phyloP scores from a whole-genome alignment of 1,140 invertebrate genomes.

The Portunus trituberculatus region DNA sequence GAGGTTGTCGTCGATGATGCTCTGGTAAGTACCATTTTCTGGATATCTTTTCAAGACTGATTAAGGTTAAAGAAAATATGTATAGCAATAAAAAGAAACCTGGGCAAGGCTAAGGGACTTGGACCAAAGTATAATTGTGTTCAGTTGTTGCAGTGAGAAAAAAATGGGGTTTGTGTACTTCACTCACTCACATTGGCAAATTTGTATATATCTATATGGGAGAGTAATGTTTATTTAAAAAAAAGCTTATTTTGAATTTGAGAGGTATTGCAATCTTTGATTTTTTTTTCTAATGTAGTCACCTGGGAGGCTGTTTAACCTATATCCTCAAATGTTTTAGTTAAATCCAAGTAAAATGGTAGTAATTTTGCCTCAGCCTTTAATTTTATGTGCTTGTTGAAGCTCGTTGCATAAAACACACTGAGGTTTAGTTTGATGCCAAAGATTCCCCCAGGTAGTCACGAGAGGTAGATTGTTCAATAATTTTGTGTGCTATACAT shows the following conservation, averaged over 20 bases:
- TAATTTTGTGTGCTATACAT: conserved; percentile 52
- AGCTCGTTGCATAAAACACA: not conserved
- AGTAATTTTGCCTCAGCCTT: not conserved
- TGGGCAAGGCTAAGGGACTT: conserved; percentile 2
- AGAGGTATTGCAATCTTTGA: not conserved
- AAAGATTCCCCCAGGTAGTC: not conserved
- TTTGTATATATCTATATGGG: not conserved
- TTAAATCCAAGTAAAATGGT: not conserved
- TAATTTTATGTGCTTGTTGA: not conserved
- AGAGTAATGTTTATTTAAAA: not conserved
- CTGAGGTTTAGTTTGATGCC: not conserved
- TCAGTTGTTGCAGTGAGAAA: not conserved
- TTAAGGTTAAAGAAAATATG: not conserved
- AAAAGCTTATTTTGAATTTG: not conserved
- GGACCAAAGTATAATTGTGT: not conserved
- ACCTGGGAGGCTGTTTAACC: not conserved
- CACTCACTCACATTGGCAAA: not conserved
- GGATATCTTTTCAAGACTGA: not conserved
- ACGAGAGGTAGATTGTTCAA: not conserved
- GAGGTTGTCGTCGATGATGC: conserved; percentile 71
- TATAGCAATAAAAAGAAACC: not conserved
- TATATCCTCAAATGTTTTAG: not conserved
- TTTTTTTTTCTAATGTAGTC: not conserved
- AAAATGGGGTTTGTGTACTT: not conserved
- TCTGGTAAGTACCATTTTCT: conserved; percentile 61